phyloP scores from a whole-genome alignment of 2,113 vertebrate species.

The Laterallus jamaicensis region DNA sequence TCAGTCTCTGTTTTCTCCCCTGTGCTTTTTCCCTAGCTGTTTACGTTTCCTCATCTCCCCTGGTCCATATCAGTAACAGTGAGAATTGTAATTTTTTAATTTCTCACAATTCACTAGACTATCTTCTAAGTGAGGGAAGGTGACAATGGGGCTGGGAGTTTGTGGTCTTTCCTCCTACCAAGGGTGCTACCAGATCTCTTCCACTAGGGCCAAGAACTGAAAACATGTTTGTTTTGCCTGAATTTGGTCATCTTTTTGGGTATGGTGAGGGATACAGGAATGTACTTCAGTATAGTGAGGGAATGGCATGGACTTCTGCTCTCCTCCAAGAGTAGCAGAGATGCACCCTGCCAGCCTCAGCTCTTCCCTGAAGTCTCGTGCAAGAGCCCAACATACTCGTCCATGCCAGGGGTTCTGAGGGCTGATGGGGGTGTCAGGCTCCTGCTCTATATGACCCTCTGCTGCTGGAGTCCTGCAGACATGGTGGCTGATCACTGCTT shows the following conservation, averaged over 20 bases:
- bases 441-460: background rate
- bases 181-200: background rate
- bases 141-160: background rate
- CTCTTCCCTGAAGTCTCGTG: background rate
- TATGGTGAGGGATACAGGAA: background rate
- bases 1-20: background rate
- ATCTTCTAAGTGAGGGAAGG: background rate
- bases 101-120: background rate
- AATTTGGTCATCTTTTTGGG: background rate
- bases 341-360: background rate
- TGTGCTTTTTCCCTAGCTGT: background rate
- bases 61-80: background rate
- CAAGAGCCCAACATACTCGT: background rate
- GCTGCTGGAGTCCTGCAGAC: background rate
- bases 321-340: background rate
- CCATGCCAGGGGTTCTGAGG: background rate
- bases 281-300: background rate
- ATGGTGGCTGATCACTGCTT: rapidly evolving
- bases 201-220: background rate
- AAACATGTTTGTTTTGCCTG: background rate
- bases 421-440: background rate
- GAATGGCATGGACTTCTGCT: background rate
- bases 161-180: background rate
- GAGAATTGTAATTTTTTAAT: conserved; percentile 15
- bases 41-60: background rate